phyloP scores from a whole-genome alignment of 2,113 vertebrate species.

The Scortum barcoo region DNA sequence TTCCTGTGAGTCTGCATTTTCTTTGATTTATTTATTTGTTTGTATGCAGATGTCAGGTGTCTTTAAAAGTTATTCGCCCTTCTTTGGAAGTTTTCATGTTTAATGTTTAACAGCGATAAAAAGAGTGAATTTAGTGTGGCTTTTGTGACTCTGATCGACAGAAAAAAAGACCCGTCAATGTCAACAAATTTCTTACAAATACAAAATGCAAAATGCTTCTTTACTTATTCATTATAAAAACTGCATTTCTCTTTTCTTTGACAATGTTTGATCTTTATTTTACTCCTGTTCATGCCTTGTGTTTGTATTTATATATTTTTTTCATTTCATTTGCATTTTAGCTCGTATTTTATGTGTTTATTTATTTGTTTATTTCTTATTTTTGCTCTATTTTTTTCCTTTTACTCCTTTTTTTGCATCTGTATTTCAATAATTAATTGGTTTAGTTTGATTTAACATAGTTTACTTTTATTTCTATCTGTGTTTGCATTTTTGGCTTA shows the following conservation, averaged over 20 bases:
- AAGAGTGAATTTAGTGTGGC: too few species aligned
- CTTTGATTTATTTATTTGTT: slow-evolving; percentile 8
- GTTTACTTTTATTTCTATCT: neutral
- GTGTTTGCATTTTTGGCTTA: neutral
- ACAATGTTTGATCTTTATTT: neutral
- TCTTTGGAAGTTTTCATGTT: neutral
- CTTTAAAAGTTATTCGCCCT: neutral
- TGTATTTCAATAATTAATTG: neutral
- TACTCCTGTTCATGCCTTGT: too few species aligned
- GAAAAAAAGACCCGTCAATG: too few species aligned
- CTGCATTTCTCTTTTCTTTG: neutral
- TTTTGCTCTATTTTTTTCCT: too few species aligned
- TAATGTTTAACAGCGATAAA: too few species aligned
- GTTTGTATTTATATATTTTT: neutral
- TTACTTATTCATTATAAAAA: neutral
- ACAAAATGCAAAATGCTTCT: too few species aligned
- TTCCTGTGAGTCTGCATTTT: neutral
- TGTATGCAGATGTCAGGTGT: neutral
- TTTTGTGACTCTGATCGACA: neutral
- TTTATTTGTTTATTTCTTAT: neutral
- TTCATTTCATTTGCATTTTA: neutral
- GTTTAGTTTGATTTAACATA: too few species aligned
- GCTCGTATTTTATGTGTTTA: neutral
- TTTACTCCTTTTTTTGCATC: too few species aligned
- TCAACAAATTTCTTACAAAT: too few species aligned